Evolutionary conservation across 2,888 invertebrate species (phyloP).

Genomic region (Lutraria lutraria): DNA sequence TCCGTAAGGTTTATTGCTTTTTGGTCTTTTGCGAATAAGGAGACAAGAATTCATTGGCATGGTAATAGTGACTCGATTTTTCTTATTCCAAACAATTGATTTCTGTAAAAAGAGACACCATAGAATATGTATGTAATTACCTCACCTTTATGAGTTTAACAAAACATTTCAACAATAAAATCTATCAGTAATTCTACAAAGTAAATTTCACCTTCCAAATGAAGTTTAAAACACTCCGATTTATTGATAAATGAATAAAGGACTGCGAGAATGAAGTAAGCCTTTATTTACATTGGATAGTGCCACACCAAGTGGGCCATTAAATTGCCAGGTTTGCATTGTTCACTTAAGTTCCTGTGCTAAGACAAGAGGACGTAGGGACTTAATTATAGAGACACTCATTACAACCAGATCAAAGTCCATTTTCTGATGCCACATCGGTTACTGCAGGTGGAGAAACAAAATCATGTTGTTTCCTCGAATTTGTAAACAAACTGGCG

Average conservation of each 20-base stretch:
- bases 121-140: not conserved
- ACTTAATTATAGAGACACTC: too few species aligned
- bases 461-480: too few species aligned
- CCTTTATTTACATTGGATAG: not conserved
- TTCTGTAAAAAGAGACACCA: not conserved
- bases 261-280: not conserved
- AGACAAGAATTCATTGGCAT: not conserved
- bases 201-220: not conserved
- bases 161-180: not conserved
- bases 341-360: too few species aligned
- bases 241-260: not conserved
- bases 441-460: too few species aligned
- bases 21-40: not conserved
- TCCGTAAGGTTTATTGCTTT: not conserved
- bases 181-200: not conserved
- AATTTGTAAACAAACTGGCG: too few species aligned
- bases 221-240: not conserved
- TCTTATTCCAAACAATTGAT: conserved; percentile 12
- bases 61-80: not conserved
- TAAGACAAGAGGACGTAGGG: too few species aligned
- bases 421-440: too few species aligned
- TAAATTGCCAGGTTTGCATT: too few species aligned
- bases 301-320: too few species aligned
- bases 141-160: not conserved
- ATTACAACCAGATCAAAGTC: too few species aligned